phyloP scores from a whole-genome alignment of 2,888 invertebrate species.

The Alloplasta piceator region DNA sequence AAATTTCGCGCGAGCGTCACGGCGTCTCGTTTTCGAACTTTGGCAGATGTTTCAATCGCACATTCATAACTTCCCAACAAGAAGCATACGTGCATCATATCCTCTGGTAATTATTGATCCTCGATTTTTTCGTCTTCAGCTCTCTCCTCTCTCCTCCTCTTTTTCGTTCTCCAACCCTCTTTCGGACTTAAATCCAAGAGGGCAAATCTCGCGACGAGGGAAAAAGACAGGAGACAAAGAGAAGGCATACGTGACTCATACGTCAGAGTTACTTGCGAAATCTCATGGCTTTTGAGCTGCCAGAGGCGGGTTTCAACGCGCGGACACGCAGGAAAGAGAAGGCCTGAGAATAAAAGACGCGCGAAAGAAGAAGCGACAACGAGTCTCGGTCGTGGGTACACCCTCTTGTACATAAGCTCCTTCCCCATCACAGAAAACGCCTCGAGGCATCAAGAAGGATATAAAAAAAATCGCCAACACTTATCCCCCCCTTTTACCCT shows the following conservation, averaged over 20 bases:
- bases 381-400: not conserved
- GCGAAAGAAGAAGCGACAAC: slow-evolving; percentile 35
- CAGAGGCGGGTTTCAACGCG: slow-evolving; percentile 14
- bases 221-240: slow-evolving; percentile 1
- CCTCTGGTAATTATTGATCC: slow-evolving; percentile 47
- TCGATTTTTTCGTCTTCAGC: slow-evolving; percentile 49
- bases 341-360: not conserved
- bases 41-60: too few species aligned
- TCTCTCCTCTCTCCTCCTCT: slow-evolving; percentile 19
- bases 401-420: too few species aligned
- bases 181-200: too few species aligned
- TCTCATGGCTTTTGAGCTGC: slow-evolving; percentile 14
- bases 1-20: too few species aligned
- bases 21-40: too few species aligned
- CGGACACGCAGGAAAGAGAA: slow-evolving; percentile 3
- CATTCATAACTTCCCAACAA: too few species aligned
- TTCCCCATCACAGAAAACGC: not conserved
- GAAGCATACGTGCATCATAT: too few species aligned
- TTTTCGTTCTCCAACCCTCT: too few species aligned
- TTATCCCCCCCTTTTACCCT: not conserved
- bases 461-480: slow-evolving; percentile 14
- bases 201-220: slow-evolving; percentile 10
- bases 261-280: slow-evolving; percentile 49
- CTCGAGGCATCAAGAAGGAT: slow-evolving; percentile 10
- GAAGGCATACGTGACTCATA: slow-evolving; percentile 58